Percentiles rank a stretch among this genome's conserved stretches.
These are phyloP conservation scores for Alexandromys fortis DNA, from an alignment of 2,113 vertebrate genomes.

Conservation along the genomic window DNA sequence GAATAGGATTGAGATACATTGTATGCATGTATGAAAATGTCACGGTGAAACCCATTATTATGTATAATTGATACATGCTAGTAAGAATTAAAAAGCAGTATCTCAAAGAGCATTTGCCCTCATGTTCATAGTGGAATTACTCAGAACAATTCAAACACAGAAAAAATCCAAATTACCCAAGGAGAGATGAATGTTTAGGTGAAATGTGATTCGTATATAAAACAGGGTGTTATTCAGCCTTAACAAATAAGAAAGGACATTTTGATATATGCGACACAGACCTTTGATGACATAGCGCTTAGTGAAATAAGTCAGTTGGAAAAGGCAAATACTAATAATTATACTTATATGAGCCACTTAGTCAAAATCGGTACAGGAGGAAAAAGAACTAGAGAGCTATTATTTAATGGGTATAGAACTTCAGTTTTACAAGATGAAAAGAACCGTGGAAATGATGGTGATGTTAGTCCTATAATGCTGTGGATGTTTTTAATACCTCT, in stretches of 20 bases:
- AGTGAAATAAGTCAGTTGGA: neutral
- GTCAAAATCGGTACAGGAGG: neutral
- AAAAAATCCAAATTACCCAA: neutral
- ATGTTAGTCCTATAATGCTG: neutral
- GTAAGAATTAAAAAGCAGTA: neutral
- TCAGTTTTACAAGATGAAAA: conserved; percentile 3
- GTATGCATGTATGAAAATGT: neutral
- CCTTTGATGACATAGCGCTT: neutral
- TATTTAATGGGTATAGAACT: neutral
- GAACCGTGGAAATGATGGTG: neutral
- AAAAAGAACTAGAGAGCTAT: no score
- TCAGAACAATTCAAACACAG: neutral
- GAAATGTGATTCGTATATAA: neutral
- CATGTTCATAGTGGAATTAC: neutral
- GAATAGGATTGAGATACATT: neutral
- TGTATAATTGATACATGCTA: neutral
- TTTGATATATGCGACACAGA: neutral
- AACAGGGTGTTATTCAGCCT: neutral
- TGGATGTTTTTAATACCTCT: neutral
- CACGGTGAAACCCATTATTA: no score
- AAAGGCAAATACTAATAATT: conserved; percentile 6
- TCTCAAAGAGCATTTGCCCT: neutral
- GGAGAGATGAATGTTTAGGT: neutral
- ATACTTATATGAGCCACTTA: neutral
- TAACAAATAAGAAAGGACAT: neutral